Evolutionary conservation across 2,113 vertebrate species (phyloP).

Genomic region (Motacilla tschutschensis): DNA sequence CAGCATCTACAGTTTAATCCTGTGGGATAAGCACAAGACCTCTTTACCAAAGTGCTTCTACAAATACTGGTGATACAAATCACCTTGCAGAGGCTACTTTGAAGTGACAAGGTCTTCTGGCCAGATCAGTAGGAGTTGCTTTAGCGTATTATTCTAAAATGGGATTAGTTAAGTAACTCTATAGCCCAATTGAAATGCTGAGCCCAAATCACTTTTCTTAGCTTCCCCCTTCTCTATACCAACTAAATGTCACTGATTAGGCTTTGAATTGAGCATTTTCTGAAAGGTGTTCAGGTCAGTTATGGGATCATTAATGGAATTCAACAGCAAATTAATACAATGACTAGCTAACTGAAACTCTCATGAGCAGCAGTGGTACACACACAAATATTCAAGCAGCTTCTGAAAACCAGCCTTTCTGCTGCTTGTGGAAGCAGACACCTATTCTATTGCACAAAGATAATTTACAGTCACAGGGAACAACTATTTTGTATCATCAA

Average conservation of each 20-base stretch:
- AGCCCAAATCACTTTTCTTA: not conserved
- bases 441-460: not conserved
- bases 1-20: constrained; percentile 15
- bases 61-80: constrained; percentile 30
- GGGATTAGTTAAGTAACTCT: constrained; percentile 39
- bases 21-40: not conserved
- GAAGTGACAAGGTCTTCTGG: not conserved
- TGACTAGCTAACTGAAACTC: not conserved
- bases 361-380: not conserved
- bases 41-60: not conserved
- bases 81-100: constrained; percentile 27
- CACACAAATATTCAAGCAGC: not conserved
- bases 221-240: not conserved
- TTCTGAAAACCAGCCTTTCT: not conserved
- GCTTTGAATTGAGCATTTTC: not conserved
- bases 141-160: constrained; percentile 15
- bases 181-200: not conserved
- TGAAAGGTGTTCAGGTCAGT: not conserved
- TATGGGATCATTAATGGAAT: not conserved
- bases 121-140: not conserved
- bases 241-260: not conserved
- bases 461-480: not conserved
- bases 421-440: not conserved
- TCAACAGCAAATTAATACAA: not conserved
- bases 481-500: not conserved